Conservation (phyloP, 2,113 vertebrate species). For the Lagenorhynchus albirostris region DNA sequence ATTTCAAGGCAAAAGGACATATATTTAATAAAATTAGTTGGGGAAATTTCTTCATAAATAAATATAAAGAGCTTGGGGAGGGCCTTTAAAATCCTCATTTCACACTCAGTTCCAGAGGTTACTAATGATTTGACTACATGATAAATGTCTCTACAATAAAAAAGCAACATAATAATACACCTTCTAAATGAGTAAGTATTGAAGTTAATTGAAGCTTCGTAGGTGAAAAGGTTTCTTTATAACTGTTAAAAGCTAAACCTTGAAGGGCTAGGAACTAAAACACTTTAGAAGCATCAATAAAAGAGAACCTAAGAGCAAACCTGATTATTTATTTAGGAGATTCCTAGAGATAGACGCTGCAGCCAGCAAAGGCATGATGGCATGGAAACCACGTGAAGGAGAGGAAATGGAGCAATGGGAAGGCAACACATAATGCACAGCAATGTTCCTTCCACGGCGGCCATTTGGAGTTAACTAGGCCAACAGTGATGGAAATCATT, state of each 20-base stretch:
- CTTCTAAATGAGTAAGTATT: neutral
- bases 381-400: neutral
- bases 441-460: neutral
- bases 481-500: neutral
- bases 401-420: neutral
- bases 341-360: neutral
- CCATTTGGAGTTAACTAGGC: neutral
- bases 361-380: neutral
- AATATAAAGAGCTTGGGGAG: neutral
- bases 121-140: neutral
- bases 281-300: neutral
- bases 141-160: neutral
- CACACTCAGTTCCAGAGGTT: neutral
- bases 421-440: neutral
- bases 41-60: neutral
- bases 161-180: neutral
- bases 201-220: neutral
- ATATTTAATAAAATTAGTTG: conserved; percentile 27
- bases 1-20: neutral
- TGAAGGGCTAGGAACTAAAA: neutral
- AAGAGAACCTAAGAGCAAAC: neutral
- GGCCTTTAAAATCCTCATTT: neutral
- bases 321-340: neutral
- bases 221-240: neutral
- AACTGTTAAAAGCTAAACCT: neutral